phyloP scores from a whole-genome alignment of 2,113 vertebrate genomes.

The Pelobates fuscus region DNA sequence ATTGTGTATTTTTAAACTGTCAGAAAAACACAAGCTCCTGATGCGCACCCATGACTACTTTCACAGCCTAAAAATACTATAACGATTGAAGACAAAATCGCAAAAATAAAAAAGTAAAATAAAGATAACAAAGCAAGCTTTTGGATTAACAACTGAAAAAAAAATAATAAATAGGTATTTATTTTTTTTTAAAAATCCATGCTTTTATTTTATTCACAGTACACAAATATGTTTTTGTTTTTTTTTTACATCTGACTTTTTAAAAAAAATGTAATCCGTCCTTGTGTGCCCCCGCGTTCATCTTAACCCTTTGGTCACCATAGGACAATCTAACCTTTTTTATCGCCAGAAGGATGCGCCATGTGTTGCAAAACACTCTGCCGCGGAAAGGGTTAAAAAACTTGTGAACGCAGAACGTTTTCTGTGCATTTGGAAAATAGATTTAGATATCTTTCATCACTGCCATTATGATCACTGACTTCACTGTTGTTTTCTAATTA shows the following conservation, averaged over 20 bases:
- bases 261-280: too few species aligned
- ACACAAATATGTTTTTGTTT: too few species aligned
- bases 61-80: neutral
- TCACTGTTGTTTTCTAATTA: conserved; percentile 56
- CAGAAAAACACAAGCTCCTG: neutral
- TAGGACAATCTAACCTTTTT: neutral
- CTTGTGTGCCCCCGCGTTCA: neutral
- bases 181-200: too few species aligned
- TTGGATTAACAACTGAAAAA: too few species aligned
- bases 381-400: neutral
- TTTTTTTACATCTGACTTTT: too few species aligned
- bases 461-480: conserved; percentile 57
- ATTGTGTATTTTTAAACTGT: neutral
- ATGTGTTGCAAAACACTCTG: too few species aligned
- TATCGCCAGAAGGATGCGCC: too few species aligned
- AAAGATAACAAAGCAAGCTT: too few species aligned
- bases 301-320: neutral
- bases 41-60: neutral
- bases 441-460: conserved; percentile 48
- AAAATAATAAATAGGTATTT: too few species aligned
- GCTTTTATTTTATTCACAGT: too few species aligned
- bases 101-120: too few species aligned
- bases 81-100: neutral
- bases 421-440: conserved; percentile 57
- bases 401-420: neutral